Percentiles rank a stretch among this genome's conserved stretches.
phyloP scores from a whole-genome alignment of 1,140 invertebrate genomes.

The Prorops nasuta region DNA sequence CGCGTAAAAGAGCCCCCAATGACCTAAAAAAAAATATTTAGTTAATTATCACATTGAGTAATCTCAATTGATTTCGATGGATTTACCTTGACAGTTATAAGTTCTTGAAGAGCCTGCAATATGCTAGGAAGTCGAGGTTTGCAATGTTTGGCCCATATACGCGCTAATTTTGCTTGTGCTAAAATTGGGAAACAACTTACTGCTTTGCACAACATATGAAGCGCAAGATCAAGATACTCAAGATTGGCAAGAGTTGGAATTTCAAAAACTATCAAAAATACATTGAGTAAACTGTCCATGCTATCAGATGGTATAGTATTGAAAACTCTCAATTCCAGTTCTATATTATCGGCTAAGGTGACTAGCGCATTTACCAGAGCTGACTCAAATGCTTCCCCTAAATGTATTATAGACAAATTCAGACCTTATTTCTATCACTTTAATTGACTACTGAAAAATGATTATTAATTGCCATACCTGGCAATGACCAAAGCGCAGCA shows the following conservation, averaged over 20 bases:
- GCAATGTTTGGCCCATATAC: conserved; percentile 75
- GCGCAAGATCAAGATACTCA: conserved; percentile 79
- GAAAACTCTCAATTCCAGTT: conserved; percentile 70
- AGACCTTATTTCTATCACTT: neutral
- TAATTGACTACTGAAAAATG: neutral
- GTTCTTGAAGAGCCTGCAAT: conserved; percentile 80
- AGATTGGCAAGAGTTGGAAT: conserved; percentile 76
- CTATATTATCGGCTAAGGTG: conserved; percentile 70
- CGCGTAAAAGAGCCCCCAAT: conserved; percentile 73
- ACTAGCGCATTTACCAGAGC: conserved; percentile 79
- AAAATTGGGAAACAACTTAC: conserved; percentile 69
- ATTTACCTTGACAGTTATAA: conserved; percentile 71
- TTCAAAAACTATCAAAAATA: conserved; percentile 86
- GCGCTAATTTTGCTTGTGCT: conserved; percentile 78
- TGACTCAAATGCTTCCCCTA: conserved; percentile 63
- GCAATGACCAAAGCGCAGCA: conserved; percentile 57
- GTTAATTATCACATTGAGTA: neutral
- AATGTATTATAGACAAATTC: conserved; percentile 4
- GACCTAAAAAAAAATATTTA: conserved; percentile 53
- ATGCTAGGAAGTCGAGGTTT: conserved; percentile 69
- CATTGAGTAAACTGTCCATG: conserved; percentile 64
- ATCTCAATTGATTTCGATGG: neutral
- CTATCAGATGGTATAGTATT: conserved; percentile 45
- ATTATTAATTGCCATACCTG: conserved; percentile 40
- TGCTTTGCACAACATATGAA: conserved; percentile 80